phyloP scores from a whole-genome alignment of 2,888 invertebrate species.

The Melieria omissa region DNA sequence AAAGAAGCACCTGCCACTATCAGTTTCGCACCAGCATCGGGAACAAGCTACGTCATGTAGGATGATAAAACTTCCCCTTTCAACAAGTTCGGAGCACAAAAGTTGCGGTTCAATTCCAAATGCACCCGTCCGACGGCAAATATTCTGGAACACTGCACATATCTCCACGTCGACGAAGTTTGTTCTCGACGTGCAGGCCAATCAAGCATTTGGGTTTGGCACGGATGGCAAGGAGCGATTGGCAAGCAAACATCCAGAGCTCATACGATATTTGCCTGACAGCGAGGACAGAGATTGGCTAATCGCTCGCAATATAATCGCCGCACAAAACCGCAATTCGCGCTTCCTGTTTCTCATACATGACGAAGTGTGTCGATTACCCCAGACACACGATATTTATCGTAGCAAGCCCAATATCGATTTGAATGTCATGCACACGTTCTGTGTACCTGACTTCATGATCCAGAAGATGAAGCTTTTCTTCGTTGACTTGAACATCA shows the following conservation, averaged over 20 bases:
- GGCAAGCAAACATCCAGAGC: constrained; percentile 74
- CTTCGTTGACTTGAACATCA: constrained; percentile 65
- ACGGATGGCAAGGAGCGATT: constrained; percentile 70
- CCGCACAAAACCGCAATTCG: constrained; percentile 71
- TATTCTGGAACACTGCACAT: constrained; percentile 72
- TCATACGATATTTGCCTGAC: constrained; percentile 75
- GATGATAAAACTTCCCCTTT: neutral
- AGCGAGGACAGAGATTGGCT: constrained; percentile 75
- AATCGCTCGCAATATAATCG: constrained; percentile 71
- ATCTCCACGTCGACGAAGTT: constrained; percentile 71
- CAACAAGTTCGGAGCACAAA: constrained; percentile 14
- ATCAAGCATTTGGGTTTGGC: constrained; percentile 64
- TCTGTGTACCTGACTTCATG: constrained; percentile 72
- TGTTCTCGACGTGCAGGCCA: constrained; percentile 70
- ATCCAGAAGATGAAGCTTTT: constrained; percentile 71
- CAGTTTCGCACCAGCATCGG: constrained; percentile 32
- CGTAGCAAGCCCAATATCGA: constrained; percentile 64
- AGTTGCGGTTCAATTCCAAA: constrained; percentile 21
- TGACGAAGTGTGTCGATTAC: constrained; percentile 72
- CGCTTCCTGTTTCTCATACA: constrained; percentile 73
- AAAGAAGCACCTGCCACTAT: constrained; percentile 39
- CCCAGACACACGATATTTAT: constrained; percentile 70
- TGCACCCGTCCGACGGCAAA: constrained; percentile 56
- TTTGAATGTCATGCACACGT: constrained; percentile 64
- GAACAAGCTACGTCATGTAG: neutral